These are phyloP conservation scores for Sebastes steindachneri DNA, from an alignment of 2,797 vertebrate genomes.

Conservation along the genomic window DNA sequence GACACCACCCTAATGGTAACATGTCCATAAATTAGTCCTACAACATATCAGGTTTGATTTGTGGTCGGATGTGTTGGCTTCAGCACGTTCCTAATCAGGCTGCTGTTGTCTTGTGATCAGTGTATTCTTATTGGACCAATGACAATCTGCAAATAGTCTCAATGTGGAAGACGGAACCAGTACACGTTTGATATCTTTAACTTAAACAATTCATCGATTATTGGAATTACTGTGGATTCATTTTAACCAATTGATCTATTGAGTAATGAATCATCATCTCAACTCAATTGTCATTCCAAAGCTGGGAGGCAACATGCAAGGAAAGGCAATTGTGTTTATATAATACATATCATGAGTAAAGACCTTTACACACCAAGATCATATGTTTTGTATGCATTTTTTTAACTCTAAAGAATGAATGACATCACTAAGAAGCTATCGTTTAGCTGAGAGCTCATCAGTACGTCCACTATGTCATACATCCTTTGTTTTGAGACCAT, in stretches of 20 bases:
- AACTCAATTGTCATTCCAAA: neutral
- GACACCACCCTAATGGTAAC: neutral
- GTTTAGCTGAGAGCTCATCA: neutral
- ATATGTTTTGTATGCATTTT: neutral
- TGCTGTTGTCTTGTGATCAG: neutral
- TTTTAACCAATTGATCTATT: neutral
- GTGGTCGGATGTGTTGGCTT: neutral
- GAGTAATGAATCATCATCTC: neutral
- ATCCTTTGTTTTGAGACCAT: neutral
- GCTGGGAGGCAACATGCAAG: neutral
- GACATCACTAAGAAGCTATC: neutral
- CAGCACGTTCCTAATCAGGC: neutral
- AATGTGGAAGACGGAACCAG: neutral
- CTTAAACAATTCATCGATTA: neutral
- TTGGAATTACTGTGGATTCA: neutral
- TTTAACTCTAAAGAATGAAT: neutral
- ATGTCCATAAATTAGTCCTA: neutral
- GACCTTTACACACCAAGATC: neutral
- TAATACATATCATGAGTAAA: no score
- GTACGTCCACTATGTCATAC: neutral
- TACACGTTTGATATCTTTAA: neutral
- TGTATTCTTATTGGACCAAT: neutral
- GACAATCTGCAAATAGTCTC: neutral
- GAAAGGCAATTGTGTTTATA: no score
- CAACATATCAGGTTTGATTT: neutral